These are phyloP conservation scores for Lytechinus pictus DNA, from an alignment of 35 echinoderm and acorn worm genomes.

Conservation along the genomic window DNA sequence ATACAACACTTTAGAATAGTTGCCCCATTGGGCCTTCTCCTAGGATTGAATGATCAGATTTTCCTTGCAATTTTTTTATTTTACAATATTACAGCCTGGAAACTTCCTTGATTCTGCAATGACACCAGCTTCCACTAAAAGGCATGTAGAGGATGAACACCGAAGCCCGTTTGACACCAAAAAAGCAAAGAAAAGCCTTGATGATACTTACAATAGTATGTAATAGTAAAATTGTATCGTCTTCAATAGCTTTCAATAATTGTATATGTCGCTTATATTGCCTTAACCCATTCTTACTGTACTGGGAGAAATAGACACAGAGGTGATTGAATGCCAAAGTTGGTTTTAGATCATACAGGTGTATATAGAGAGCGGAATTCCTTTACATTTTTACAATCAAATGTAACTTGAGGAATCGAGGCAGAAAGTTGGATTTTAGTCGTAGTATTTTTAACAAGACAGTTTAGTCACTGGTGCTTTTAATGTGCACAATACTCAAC, in stretches of 20 bases:
- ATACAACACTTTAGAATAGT: too few relatives aligned
- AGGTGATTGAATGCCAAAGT: background rate
- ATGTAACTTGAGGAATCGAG: background rate
- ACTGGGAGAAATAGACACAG: background rate
- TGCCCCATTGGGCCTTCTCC: background rate
- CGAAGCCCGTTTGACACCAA: background rate
- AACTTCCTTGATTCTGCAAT: background rate
- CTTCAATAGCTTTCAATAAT: too few relatives aligned
- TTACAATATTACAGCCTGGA: background rate
- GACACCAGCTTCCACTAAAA: background rate
- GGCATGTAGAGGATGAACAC: background rate
- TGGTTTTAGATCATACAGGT: background rate
- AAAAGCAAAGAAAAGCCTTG: background rate
- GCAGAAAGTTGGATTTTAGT: background rate
- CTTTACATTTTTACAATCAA: background rate
- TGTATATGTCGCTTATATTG: background rate
- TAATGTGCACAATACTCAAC: background rate
- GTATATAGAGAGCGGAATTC: background rate
- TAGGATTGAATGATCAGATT: background rate
- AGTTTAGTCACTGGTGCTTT: background rate
- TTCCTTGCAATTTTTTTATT: background rate
- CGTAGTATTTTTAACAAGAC: background rate
- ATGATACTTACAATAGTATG: background rate
- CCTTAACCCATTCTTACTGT: background rate
- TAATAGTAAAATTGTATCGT: background rate